Percentiles rank a stretch among this genome's conserved stretches.
phyloP scores from a whole-genome alignment of 2,888 invertebrate species.

The Drosophila sordidula region DNA sequence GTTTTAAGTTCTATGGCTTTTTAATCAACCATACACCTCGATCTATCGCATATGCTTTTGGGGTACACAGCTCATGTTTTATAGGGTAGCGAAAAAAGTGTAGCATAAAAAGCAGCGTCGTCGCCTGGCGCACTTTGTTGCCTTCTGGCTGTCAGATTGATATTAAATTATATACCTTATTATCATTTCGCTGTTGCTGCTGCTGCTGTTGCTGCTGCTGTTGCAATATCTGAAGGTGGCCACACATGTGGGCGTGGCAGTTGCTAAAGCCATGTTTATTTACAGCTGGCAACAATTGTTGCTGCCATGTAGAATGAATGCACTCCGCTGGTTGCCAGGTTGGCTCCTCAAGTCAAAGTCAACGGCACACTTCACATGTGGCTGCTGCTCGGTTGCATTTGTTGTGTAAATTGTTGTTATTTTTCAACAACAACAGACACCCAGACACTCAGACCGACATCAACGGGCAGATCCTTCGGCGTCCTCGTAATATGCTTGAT shows the following conservation, averaged over 20 bases:
- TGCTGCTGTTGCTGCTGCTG: constrained; percentile 16
- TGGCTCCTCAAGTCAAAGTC: constrained; percentile 64
- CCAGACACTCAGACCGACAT: constrained; percentile 44
- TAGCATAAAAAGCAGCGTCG: constrained; percentile 63
- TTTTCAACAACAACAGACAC: constrained; percentile 55
- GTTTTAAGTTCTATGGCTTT: too few relatives aligned
- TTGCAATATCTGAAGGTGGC: constrained; percentile 37
- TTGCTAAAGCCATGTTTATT: constrained; percentile 76
- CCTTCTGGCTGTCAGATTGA: constrained; percentile 81
- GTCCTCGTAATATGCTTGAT: constrained; percentile 77
- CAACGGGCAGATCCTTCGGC: constrained; percentile 27
- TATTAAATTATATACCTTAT: constrained; percentile 85
- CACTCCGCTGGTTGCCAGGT: constrained; percentile 65
- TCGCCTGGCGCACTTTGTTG: constrained; percentile 67
- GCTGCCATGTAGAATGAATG: constrained; percentile 65
- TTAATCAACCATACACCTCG: not conserved
- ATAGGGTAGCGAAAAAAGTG: constrained; percentile 56
- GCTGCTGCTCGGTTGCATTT: constrained; percentile 61
- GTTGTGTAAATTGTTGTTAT: constrained; percentile 79
- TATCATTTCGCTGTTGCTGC: constrained; percentile 73
- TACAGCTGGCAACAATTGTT: constrained; percentile 82
- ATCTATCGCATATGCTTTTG: not conserved
- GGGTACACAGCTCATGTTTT: constrained; percentile 17
- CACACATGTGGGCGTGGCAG: constrained; percentile 55
- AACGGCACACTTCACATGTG: constrained; percentile 77